Base-by-base conservation (phyloP, 2,113 vertebrate species). In the Girardinichthys multiradiatus region DNA sequence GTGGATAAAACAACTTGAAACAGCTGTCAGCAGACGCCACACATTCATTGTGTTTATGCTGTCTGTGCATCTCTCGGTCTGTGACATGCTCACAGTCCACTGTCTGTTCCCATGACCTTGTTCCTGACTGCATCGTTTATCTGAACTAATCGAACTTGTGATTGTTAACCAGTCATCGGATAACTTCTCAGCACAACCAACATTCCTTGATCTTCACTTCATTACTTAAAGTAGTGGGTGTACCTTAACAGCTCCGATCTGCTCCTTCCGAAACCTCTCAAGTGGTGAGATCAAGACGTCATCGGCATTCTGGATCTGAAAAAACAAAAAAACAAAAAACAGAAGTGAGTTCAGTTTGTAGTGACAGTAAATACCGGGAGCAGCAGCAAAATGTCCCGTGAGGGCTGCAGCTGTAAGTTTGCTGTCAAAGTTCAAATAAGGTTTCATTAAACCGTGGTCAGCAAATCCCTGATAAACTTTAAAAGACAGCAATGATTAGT, bases 191-290 rank as follows among this genome's bases (percentile, higher is more conserved):
- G 42, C 21, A 17, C 2, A 10, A 60, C 19, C 6, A 4, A 17
- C 15, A 28, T 26, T 51, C 17, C 6, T 33, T 67, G 7, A 45
- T 27, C 2, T 45, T 19, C 5, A 45, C 14, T 19, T 6, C 17
- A 27, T 19, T 33, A 48, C 15, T 28, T 10, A n/a, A 17, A 42
- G 5, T 17, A 33, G 27, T 1, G 71, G 45, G 48, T 74, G 92
- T 96, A 99, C 98, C 95, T 99, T 99, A 57, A 97, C 98, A 60
- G 97, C 98, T 62, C 96, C 97, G 24, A 99, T 99, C 92, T 99
- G 98, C 76, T 99, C 97, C 93, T 98, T 99, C 29, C 98, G 96
- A 90, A 99, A 99, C 86, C 96, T 98, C 91, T 99, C 98, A 68
- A 99, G 95, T 0, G 98, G 98, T 5, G 96, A 96, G 92, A 99